A percentile compares a stretch with the other conserved stretches of the same genome.
These are phyloP conservation scores for Drosophila sulfurigaster DNA, from an alignment of 1,140 invertebrate species.

Conservation along the genomic window DNA sequence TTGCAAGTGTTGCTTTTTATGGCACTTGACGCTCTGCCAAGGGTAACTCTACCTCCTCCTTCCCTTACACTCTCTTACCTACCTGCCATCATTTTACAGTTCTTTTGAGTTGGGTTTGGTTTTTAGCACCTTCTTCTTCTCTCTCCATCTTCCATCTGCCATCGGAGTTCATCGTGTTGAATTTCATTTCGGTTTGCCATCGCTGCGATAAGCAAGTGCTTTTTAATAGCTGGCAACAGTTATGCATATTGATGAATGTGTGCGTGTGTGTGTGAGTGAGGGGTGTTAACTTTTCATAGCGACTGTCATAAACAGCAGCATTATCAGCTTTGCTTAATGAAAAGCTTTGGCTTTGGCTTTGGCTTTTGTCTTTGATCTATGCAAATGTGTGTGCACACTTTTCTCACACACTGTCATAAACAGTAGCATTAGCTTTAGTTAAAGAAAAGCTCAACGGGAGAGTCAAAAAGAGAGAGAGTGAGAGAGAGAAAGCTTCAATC, in stretches of 20 bases:
- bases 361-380: constrained; percentile 1
- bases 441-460: neutral
- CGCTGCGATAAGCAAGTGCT: constrained; percentile 67
- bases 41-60: neutral
- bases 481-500: constrained; percentile 8
- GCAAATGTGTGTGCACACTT: constrained; percentile 1
- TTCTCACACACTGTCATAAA: neutral
- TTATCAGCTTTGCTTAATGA: constrained; percentile 21
- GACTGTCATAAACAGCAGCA: constrained; percentile 13
- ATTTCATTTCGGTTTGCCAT: constrained; percentile 65
- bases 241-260: constrained; percentile 39
- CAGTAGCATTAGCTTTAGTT: constrained; percentile 6
- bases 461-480: neutral
- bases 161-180: constrained; percentile 44
- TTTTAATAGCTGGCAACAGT: constrained; percentile 73
- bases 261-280: constrained; percentile 4
- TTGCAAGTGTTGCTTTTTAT: constrained; percentile 82
- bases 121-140: neutral
- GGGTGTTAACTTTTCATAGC: constrained; percentile 17
- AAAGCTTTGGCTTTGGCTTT: constrained; percentile 15
- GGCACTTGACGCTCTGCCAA: constrained; percentile 77
- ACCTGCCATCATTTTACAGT: constrained; percentile 13
- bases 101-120: constrained; percentile 47
- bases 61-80: neutral
- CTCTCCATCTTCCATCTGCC: neutral